Evolutionary conservation across 1,140 invertebrate genomes (phyloP).

Genomic region (Orius insidiosus): DNA sequence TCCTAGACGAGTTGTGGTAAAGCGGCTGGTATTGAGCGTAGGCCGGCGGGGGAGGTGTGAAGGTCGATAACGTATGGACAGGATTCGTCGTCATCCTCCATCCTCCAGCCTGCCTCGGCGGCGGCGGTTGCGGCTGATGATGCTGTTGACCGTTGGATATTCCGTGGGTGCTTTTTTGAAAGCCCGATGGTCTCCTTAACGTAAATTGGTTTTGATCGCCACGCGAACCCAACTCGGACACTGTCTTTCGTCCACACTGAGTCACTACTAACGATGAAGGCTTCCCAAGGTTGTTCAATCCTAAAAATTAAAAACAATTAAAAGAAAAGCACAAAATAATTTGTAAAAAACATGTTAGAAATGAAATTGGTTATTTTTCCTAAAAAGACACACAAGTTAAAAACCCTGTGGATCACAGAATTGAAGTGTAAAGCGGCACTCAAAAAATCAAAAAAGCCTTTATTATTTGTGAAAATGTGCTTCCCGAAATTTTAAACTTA

Average conservation of each 20-base stretch:
- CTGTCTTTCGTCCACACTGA: slow-evolving; percentile 19
- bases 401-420: neutral
- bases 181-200: neutral
- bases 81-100: slow-evolving; percentile 13
- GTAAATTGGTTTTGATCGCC: slow-evolving; percentile 12
- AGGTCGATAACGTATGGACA: slow-evolving; percentile 10
- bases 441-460: neutral
- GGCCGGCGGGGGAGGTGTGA: slow-evolving; percentile 10
- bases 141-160: neutral
- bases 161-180: neutral
- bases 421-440: neutral
- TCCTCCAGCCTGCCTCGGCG: neutral
- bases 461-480: neutral
- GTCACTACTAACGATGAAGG: slow-evolving; percentile 19
- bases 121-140: neutral
- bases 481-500: neutral
- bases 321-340: too few relatives aligned
- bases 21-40: slow-evolving; percentile 16
- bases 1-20: slow-evolving; percentile 17
- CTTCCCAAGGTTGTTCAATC: slow-evolving; percentile 15
- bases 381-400: neutral
- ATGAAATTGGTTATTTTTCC: too few relatives aligned
- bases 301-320: slow-evolving; percentile 1
- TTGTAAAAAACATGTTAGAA: neutral
- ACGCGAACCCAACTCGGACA: slow-evolving; percentile 19